These are phyloP conservation scores for Balaeniceps rex DNA, from an alignment of 2,113 vertebrate genomes.

Conservation along the genomic window DNA sequence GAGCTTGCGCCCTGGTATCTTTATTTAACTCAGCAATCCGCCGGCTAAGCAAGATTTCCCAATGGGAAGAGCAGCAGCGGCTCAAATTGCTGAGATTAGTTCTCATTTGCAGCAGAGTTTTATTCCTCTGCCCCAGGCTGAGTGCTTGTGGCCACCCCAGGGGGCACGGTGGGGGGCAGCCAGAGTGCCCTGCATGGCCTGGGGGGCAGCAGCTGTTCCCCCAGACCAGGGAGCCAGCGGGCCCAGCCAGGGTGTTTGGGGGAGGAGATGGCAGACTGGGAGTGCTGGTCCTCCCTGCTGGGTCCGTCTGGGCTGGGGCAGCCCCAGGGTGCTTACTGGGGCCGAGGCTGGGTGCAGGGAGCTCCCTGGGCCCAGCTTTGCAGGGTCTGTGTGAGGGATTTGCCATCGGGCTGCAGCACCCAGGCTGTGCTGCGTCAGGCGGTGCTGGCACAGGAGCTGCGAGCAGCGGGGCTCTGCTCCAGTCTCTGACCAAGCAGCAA, in stretches of 20 bases:
- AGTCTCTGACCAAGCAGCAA: neutral
- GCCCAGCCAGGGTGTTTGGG: neutral
- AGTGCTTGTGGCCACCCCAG: fast-evolving
- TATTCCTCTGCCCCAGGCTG: neutral
- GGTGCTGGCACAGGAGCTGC: fast-evolving
- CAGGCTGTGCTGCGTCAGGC: neutral
- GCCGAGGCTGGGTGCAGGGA: neutral
- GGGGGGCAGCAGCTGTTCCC: neutral
- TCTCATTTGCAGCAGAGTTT: neutral
- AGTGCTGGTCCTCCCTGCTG: neutral
- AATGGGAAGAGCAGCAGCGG: neutral
- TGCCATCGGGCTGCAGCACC: neutral
- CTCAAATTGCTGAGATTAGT: neutral
- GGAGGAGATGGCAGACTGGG: neutral
- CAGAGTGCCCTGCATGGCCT: neutral
- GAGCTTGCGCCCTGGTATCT: neutral
- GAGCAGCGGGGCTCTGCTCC: fast-evolving
- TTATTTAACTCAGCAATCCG: neutral
- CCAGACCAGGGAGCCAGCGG: fast-evolving
- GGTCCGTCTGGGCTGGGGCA: neutral
- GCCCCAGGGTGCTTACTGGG: neutral
- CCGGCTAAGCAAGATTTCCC: neutral
- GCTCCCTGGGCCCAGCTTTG: neutral
- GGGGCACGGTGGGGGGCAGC: fast-evolving
- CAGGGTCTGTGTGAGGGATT: neutral